Percentiles rank a stretch among this genome's conserved stretches.
phyloP scores from a whole-genome alignment of 2,888 invertebrate genomes.

The Glyphotaelius pellucidus region DNA sequence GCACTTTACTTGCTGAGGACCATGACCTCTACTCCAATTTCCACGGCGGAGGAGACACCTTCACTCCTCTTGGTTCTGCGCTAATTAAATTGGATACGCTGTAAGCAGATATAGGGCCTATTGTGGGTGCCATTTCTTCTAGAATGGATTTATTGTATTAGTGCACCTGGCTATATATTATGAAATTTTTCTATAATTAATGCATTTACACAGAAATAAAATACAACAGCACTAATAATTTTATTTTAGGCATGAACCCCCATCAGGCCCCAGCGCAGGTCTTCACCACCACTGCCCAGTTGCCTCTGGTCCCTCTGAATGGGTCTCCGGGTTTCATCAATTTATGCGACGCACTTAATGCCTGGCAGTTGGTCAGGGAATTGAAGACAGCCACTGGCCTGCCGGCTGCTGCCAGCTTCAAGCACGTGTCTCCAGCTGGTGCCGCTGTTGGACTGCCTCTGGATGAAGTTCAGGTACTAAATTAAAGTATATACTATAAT shows the following conservation, averaged over 20 bases:
- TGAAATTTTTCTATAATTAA: no score
- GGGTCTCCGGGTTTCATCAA: slow-evolving; percentile 99
- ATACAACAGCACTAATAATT: not conserved
- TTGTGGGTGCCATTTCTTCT: no score
- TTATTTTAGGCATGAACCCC: slow-evolving; percentile 91
- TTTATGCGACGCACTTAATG: slow-evolving; percentile 97
- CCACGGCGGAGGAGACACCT: no score
- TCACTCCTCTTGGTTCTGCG: no score
- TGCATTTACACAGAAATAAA: no score
- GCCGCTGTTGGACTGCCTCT: slow-evolving; percentile 94
- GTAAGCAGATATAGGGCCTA: no score
- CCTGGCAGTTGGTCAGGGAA: slow-evolving; percentile 97
- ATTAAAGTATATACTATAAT: not conserved
- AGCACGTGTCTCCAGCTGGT: slow-evolving; percentile 98
- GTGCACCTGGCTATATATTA: no score
- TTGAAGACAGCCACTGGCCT: slow-evolving; percentile 86
- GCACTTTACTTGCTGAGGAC: no score
- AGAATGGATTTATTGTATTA: no score
- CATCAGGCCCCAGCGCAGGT: slow-evolving; percentile 98
- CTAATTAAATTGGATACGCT: no score
- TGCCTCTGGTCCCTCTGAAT: slow-evolving; percentile 93
- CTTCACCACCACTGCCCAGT: slow-evolving; percentile 85
- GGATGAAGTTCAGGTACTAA: slow-evolving; percentile 79
- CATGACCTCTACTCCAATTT: no score
- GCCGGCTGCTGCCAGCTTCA: slow-evolving; percentile 97